A percentile compares a stretch with the other conserved stretches of the same genome.
phyloP scores from a whole-genome alignment of 2,113 vertebrate species.

The Urocitellus parryii region DNA sequence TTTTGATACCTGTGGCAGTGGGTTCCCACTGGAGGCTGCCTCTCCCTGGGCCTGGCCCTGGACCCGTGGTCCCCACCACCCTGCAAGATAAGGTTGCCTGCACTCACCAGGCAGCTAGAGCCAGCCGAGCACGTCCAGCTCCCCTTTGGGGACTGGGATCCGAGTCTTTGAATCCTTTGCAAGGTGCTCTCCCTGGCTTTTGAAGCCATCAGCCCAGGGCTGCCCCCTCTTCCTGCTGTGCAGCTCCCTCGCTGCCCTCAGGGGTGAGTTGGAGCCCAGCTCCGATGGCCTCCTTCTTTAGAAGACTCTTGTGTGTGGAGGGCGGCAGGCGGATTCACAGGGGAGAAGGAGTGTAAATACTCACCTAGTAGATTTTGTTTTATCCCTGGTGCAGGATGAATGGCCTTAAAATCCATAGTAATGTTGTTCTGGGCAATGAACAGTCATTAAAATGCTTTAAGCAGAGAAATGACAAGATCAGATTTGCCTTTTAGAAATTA shows the following conservation, averaged over 20 bases:
- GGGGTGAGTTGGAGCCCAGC: not conserved
- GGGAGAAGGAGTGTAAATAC: not conserved
- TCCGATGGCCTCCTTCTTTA: not conserved
- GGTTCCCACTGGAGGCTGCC: not conserved
- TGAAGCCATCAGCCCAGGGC: accelerated
- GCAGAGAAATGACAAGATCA: not conserved
- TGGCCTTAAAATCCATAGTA: not conserved
- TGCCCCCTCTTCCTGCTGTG: not conserved
- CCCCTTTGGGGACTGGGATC: not conserved
- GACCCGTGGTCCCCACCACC: not conserved
- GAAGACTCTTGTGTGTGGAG: not conserved
- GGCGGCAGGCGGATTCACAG: accelerated
- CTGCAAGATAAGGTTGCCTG: not conserved
- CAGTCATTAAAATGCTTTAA: constrained; percentile 48
- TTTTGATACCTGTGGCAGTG: not conserved
- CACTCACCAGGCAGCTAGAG: not conserved
- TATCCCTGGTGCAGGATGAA: constrained; percentile 36
- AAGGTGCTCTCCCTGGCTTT: not conserved
- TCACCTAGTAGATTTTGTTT: not conserved
- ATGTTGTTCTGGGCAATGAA: not conserved
- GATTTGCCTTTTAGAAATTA: constrained; percentile 18
- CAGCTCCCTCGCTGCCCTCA: not conserved
- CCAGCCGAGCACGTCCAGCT: not conserved
- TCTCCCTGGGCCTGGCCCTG: not conserved
- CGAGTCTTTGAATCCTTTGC: not conserved